Conservation (phyloP, 2,797 vertebrate species). For the Enteromius thamalakanensis region DNA sequence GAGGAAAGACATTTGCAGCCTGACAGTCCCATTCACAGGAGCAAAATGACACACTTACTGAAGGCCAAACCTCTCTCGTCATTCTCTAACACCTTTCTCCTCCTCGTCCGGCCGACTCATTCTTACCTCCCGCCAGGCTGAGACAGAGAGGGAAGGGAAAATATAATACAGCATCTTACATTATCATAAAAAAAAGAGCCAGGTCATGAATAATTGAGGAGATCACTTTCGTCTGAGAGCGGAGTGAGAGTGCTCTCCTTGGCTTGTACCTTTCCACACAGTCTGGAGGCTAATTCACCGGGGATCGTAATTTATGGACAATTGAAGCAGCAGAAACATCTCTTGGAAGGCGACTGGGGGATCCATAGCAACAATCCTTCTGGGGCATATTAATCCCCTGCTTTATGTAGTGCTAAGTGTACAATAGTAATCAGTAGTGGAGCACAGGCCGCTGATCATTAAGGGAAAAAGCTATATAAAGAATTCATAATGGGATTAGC, state of each 20-base stretch:
- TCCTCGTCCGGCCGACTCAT: constrained; percentile 17
- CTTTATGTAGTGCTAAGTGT: constrained; percentile 99
- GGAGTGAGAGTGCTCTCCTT: constrained; percentile 80
- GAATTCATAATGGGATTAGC: constrained; percentile 99
- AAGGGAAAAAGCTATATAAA: constrained; percentile 99
- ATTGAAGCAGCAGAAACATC: constrained; percentile 99
- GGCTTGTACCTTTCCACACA: constrained; percentile 89
- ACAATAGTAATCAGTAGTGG: constrained; percentile 99
- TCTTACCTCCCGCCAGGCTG: constrained; percentile 53
- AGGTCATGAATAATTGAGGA: constrained; percentile 94
- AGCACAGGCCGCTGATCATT: constrained; percentile 99
- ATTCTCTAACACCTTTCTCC: constrained; percentile 34
- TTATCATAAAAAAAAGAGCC: constrained; percentile 68
- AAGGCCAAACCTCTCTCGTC: constrained; percentile 26
- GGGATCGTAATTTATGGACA: constrained; percentile 99
- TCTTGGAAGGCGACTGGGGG: constrained; percentile 93
- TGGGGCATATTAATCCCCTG: constrained; percentile 99
- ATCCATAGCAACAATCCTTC: constrained; percentile 99
- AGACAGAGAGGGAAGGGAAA: constrained; percentile 59
- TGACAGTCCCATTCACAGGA: constrained; percentile 27
- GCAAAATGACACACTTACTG: constrained; percentile 37
- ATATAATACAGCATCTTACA: constrained; percentile 70
- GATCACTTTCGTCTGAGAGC: constrained; percentile 86
- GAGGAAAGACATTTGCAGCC: constrained; percentile 32
- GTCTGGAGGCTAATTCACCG: constrained; percentile 95